Conservation (phyloP, 2,797 vertebrate genomes). For the Sandelia bainsii region DNA sequence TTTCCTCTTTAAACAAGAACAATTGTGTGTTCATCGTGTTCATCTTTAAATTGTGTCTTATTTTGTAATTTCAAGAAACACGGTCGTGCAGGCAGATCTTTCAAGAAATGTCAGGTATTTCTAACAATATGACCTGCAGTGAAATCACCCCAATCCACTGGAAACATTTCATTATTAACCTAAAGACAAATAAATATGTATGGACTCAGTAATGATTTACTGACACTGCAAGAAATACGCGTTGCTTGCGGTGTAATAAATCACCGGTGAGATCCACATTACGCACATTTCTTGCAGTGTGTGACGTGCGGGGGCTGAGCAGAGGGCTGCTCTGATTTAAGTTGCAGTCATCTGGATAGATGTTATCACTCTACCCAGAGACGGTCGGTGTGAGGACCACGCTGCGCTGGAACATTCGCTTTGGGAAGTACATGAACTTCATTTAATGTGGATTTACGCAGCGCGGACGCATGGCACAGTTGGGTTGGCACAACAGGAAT, state of each 20-base stretch:
- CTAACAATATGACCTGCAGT: accelerated
- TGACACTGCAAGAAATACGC: neutral
- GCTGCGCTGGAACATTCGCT: constrained; percentile 27
- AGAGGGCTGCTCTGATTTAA: constrained; percentile 74
- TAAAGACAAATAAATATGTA: neutral
- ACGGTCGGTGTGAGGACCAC: constrained; percentile 31
- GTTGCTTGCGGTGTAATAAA: constrained; percentile 56
- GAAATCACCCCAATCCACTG: neutral
- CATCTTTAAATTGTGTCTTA: neutral
- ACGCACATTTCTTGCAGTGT: constrained; percentile 54
- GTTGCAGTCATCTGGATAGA: constrained; percentile 79
- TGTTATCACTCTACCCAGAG: constrained; percentile 64
- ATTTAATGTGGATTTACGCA: constrained; percentile 57
- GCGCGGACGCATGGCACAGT: constrained; percentile 42
- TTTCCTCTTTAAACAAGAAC: neutral
- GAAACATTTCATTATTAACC: neutral
- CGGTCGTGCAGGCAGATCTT: neutral
- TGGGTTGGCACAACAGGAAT: constrained; percentile 26
- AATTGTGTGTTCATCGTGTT: too few species aligned
- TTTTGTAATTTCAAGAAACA: neutral
- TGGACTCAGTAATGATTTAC: neutral
- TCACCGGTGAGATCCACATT: neutral
- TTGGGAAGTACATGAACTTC: constrained; percentile 28
- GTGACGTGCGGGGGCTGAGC: constrained; percentile 83
- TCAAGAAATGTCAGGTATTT: neutral